Percentiles rank a stretch among this genome's conserved stretches.
These are phyloP conservation scores for Tamandua tetradactyla DNA, from an alignment of 2,797 vertebrate genomes.

Conservation along the genomic window DNA sequence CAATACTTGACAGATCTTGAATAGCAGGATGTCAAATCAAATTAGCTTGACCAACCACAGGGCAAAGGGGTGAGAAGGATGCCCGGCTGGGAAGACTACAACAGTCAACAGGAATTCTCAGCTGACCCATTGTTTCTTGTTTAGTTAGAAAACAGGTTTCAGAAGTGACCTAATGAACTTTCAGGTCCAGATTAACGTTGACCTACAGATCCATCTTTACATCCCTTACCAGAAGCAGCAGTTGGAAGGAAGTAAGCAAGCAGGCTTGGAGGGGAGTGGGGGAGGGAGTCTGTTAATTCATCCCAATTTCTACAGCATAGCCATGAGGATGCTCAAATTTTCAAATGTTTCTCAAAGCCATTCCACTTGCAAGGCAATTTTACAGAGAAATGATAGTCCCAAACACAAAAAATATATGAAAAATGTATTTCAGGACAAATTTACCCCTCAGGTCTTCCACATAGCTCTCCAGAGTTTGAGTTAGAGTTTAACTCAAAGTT, in stretches of 20 bases:
- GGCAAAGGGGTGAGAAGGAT: slow-evolving; percentile 35
- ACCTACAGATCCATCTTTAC: not conserved
- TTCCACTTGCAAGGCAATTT: not conserved
- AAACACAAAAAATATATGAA: not conserved
- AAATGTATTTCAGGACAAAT: slow-evolving; percentile 17
- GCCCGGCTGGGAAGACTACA: not conserved
- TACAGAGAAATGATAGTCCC: not conserved
- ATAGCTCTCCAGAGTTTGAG: not conserved
- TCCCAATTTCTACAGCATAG: not conserved
- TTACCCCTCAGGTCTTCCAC: not conserved
- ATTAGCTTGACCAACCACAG: slow-evolving; percentile 78
- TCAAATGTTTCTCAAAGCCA: slow-evolving; percentile 38
- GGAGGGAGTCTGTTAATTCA: not conserved
- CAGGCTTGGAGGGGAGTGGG: not conserved
- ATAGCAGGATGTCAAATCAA: slow-evolving; percentile 83
- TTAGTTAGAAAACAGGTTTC: not conserved
- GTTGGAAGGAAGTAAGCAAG: not conserved
- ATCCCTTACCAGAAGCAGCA: not conserved
- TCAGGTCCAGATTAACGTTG: not conserved
- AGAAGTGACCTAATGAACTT: slow-evolving; percentile 9
- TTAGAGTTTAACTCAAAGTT: not conserved
- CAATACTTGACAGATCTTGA: slow-evolving; percentile 84
- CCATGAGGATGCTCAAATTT: not conserved
- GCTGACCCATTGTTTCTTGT: slow-evolving; percentile 23
- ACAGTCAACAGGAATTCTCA: slow-evolving; percentile 73